Conservation (phyloP, 2,888 invertebrate species). For the Palloptera scutellata region DNA sequence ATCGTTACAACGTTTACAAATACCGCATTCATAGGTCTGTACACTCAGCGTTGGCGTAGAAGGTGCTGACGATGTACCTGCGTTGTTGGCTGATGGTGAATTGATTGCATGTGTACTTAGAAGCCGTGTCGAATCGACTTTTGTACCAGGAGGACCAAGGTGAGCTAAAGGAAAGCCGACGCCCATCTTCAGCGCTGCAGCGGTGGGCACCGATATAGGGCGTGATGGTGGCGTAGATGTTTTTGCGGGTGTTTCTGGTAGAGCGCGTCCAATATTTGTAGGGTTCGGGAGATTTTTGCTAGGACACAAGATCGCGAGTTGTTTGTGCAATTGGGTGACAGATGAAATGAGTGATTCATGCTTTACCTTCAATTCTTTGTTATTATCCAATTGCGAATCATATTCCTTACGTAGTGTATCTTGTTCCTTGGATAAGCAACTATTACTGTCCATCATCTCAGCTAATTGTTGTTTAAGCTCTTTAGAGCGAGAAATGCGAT, state of each 20-base stretch:
- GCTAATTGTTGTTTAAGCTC: conserved; percentile 81
- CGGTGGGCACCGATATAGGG: conserved; percentile 81
- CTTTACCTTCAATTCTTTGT: conserved; percentile 72
- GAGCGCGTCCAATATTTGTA: conserved; percentile 66
- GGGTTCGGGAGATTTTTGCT: conserved; percentile 69
- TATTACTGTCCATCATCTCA: conserved; percentile 78
- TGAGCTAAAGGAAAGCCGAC: conserved; percentile 83
- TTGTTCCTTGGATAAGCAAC: conserved; percentile 79
- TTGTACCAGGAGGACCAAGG: conserved; percentile 67
- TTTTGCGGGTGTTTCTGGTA: conserved; percentile 54
- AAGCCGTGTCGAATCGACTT: conserved; percentile 74
- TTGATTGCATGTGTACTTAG: conserved; percentile 61
- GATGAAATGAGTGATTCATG: conserved; percentile 55
- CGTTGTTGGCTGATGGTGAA: conserved; percentile 55
- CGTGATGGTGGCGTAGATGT: conserved; percentile 63
- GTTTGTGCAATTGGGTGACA: conserved; percentile 67
- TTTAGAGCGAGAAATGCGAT: conserved; percentile 83
- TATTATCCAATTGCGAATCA: conserved; percentile 75
- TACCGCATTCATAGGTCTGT: conserved; percentile 78
- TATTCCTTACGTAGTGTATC: conserved; percentile 78
- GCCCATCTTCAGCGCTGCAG: conserved; percentile 86
- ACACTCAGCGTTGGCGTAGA: conserved; percentile 53
- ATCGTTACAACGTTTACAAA: conserved; percentile 85
- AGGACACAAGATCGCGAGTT: conserved; percentile 70
- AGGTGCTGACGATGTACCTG: conserved; percentile 18